Conservation (phyloP, 2,113 vertebrate genomes). For the Sisor rabdophorus region DNA sequence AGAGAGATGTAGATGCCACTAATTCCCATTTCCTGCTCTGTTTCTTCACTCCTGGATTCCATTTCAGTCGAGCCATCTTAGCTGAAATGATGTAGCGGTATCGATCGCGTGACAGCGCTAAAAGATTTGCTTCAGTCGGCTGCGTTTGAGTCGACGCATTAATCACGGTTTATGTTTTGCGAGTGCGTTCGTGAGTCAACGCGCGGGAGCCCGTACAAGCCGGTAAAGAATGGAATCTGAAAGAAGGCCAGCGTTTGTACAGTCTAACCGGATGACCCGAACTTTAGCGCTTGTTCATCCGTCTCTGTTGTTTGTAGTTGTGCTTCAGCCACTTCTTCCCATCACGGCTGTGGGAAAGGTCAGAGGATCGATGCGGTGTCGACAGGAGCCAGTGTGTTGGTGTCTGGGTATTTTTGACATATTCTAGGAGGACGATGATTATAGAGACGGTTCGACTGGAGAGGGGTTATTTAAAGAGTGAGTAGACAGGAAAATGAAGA, state of each 20-base stretch:
- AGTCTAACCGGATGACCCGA: conserved; percentile 7
- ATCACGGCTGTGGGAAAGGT: conserved; percentile 5
- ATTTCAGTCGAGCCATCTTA: conserved; percentile 2
- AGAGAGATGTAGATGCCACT: conserved; percentile 52
- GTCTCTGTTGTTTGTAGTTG: neutral
- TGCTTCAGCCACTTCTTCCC: conserved; percentile 2
- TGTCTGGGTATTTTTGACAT: conserved; percentile 1
- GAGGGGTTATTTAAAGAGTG: neutral
- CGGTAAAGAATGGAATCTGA: conserved; percentile 50
- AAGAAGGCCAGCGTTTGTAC: conserved; percentile 29
- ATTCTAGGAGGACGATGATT: neutral
- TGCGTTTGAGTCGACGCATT: conserved; percentile 46
- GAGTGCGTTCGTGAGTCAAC: conserved; percentile 25
- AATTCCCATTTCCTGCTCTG: conserved; percentile 56
- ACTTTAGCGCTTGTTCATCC: neutral
- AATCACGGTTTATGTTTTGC: conserved; percentile 59
- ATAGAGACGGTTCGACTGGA: neutral
- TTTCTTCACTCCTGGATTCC: conserved; percentile 50
- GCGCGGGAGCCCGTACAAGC: conserved; percentile 58
- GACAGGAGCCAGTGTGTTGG: conserved; percentile 5
- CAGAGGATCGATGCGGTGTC: conserved; percentile 27
- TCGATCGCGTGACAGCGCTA: conserved; percentile 43
- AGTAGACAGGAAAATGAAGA: neutral
- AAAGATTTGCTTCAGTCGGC: conserved; percentile 57
- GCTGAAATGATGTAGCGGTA: conserved; percentile 39